phyloP scores from a whole-genome alignment of 2,113 vertebrate genomes.

The Ammodramus savannarum region DNA sequence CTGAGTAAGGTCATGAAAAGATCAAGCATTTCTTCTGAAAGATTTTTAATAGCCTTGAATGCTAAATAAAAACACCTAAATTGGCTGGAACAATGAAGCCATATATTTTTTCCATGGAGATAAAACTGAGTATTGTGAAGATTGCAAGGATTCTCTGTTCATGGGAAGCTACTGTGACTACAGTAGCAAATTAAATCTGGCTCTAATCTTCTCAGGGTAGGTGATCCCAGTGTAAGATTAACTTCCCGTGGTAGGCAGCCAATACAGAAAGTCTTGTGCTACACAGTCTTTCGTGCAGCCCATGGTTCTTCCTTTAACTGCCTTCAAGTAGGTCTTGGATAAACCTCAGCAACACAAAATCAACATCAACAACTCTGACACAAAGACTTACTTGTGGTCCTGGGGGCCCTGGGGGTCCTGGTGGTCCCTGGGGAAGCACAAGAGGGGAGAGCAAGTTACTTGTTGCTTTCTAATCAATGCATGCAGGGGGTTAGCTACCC shows the following conservation, averaged over 20 bases:
- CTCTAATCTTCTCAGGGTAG: background rate
- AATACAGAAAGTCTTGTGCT: background rate
- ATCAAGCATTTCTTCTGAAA: background rate
- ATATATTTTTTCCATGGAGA: background rate
- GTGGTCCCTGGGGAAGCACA: conserved; percentile 80
- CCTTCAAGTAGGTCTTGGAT: background rate
- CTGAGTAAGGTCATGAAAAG: background rate
- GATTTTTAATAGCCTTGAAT: background rate
- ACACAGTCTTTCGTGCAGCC: background rate
- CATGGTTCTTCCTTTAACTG: background rate
- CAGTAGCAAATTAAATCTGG: conserved; percentile 22
- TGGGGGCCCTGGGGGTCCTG: conserved; percentile 78
- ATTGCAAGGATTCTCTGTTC: background rate
- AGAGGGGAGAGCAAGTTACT: background rate
- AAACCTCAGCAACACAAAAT: background rate
- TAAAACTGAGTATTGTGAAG: background rate
- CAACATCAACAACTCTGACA: background rate
- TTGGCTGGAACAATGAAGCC: background rate
- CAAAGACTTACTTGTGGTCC: conserved; percentile 82
- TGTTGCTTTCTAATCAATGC: background rate
- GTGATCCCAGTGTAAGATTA: background rate
- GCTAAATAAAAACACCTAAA: background rate
- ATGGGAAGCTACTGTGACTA: background rate
- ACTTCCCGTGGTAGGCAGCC: background rate
- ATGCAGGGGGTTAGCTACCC: background rate